These are phyloP conservation scores for Natrix natrix DNA, from an alignment of 2,797 vertebrate genomes.

Conservation along the genomic window DNA sequence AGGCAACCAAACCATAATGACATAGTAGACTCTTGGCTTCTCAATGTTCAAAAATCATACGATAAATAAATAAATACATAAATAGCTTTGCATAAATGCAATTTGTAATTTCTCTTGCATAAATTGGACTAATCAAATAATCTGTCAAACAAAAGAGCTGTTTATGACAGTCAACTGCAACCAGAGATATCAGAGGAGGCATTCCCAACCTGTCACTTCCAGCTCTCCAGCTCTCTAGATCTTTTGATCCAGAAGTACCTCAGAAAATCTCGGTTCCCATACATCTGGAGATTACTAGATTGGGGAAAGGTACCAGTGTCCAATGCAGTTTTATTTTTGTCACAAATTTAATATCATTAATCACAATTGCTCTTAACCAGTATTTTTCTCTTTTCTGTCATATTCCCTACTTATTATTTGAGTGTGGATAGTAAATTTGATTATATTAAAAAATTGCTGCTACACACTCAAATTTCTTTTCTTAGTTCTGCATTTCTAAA, in stretches of 20 bases:
- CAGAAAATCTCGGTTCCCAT: background rate
- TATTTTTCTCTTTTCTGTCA: background rate
- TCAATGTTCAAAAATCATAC: background rate
- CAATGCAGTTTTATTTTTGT: background rate
- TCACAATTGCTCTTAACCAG: background rate
- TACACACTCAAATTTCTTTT: background rate
- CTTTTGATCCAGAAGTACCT: background rate
- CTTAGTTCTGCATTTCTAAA: background rate
- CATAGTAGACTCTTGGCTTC: background rate
- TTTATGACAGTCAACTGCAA: background rate
- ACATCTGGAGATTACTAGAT: background rate
- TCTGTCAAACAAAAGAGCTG: background rate
- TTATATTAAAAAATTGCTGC: background rate
- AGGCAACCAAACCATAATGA: background rate
- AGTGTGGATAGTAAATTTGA: background rate
- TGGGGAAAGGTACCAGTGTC: background rate
- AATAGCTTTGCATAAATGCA: background rate
- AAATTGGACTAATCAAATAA: background rate
- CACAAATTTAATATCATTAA: background rate
- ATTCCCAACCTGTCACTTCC: background rate
- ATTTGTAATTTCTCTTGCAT: background rate
- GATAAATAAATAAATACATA: background rate
- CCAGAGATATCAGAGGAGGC: background rate
- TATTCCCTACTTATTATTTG: background rate
- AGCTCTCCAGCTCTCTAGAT: background rate